These are phyloP conservation scores for Cremastobaeus sp. DNA, from an alignment of 2,888 invertebrate genomes.

Conservation along the genomic window DNA sequence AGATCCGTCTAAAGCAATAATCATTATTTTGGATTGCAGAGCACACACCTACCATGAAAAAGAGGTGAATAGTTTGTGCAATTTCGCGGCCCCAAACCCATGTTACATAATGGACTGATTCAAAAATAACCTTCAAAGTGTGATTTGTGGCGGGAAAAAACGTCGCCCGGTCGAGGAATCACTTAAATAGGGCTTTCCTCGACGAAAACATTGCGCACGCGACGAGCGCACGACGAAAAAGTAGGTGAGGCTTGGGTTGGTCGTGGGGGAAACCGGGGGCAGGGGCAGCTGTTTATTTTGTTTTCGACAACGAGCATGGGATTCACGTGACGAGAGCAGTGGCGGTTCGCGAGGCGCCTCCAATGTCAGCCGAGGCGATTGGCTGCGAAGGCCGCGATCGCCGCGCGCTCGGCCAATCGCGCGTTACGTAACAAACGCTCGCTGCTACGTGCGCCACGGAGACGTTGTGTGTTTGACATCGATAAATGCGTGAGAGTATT, in stretches of 20 bases:
- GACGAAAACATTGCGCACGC: slow-evolving; percentile 31
- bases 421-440: slow-evolving; percentile 67
- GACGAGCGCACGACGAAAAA: slow-evolving; percentile 24
- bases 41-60: too few relatives aligned
- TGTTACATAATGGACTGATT: too few relatives aligned
- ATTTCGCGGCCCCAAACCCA: too few relatives aligned
- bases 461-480: slow-evolving; percentile 81
- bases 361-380: slow-evolving; percentile 78
- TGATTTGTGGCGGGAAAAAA: too few relatives aligned
- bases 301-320: slow-evolving; percentile 83
- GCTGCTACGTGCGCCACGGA: slow-evolving; percentile 79
- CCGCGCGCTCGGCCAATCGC: slow-evolving; percentile 80
- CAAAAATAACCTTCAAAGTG: too few relatives aligned
- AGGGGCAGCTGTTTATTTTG: slow-evolving; percentile 81
- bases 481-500: slow-evolving; percentile 83
- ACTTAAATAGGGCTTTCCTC: too few relatives aligned
- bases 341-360: slow-evolving; percentile 69
- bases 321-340: slow-evolving; percentile 81
- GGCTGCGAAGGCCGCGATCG: slow-evolving; percentile 79
- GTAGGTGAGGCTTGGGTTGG: slow-evolving; percentile 26
- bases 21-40: too few relatives aligned
- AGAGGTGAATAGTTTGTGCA: too few relatives aligned
- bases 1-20: too few relatives aligned
- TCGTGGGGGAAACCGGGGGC: slow-evolving; percentile 18
- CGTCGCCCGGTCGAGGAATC: too few relatives aligned